phyloP scores from a whole-genome alignment of 2,113 vertebrate species.

The Hyaena hyaena region DNA sequence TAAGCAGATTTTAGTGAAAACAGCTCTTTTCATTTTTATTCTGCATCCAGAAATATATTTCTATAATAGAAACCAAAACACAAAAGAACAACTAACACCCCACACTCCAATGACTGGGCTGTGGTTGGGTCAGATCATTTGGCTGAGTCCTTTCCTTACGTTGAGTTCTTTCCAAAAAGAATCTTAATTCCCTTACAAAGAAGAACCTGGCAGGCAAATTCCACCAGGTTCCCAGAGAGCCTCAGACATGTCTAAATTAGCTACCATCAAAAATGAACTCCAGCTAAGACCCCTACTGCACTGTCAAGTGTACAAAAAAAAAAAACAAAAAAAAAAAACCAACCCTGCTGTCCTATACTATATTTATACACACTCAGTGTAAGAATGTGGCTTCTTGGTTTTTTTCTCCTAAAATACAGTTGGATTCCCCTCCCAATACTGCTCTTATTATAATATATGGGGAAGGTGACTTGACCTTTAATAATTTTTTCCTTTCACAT shows the following conservation, averaged over 20 bases:
- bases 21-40: background rate
- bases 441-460: constrained; percentile 16
- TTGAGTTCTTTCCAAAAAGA: background rate
- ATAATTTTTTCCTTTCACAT: constrained; percentile 60
- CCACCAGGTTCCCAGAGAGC: background rate
- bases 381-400: background rate
- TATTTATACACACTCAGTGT: background rate
- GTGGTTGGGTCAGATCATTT: background rate
- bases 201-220: background rate
- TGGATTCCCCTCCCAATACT: background rate
- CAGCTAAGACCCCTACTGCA: background rate
- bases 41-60: background rate
- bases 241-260: constrained; percentile 27
- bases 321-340: no score
- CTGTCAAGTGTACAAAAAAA: background rate
- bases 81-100: background rate
- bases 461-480: constrained; percentile 2
- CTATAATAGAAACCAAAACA: background rate
- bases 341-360: background rate
- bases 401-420: background rate
- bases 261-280: background rate
- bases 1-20: background rate
- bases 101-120: background rate
- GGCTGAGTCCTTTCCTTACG: background rate
- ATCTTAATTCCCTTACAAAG: constrained; percentile 3